Evolutionary conservation across 2,888 invertebrate species (phyloP).

Genomic region (Nymphalis c-album): DNA sequence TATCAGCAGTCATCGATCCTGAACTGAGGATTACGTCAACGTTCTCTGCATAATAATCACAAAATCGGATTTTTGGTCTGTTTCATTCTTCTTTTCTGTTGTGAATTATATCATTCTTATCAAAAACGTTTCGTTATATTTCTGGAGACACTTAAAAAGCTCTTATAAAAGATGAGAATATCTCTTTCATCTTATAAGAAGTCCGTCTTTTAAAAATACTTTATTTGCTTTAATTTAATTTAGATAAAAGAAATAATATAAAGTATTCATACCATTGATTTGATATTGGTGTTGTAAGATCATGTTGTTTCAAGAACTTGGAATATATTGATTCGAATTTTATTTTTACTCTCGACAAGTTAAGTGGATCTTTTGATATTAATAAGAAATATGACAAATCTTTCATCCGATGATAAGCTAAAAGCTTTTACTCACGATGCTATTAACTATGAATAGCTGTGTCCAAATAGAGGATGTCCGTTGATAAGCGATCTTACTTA

Average conservation of each 20-base stretch:
- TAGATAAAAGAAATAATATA: no score
- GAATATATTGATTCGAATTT: not conserved
- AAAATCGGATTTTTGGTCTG: not conserved
- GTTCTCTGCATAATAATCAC: slow-evolving; percentile 1
- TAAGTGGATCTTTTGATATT: not conserved
- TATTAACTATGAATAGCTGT: slow-evolving; percentile 21
- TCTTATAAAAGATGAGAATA: no score
- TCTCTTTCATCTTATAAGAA: no score
- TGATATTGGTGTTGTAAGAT: not conserved
- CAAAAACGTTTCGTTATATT: no score
- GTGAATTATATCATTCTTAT: not conserved
- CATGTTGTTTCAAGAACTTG: no score
- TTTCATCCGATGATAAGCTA: slow-evolving; percentile 18
- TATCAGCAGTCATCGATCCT: slow-evolving; percentile 9
- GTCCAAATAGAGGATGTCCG: slow-evolving; percentile 11
- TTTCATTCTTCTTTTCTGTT: not conserved
- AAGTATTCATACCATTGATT: not conserved
- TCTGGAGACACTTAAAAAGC: no score
- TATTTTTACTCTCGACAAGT: not conserved
- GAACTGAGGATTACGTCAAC: slow-evolving; percentile 12
- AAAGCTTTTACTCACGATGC: slow-evolving; percentile 32
- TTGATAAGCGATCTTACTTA: not conserved
- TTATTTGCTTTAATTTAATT: no score
- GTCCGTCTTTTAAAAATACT: no score
- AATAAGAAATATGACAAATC: slow-evolving; percentile 9